Percentiles rank a stretch among this genome's conserved stretches.
Evolutionary conservation across 1,140 invertebrate species (phyloP).

Genomic region (Psix sp.): DNA sequence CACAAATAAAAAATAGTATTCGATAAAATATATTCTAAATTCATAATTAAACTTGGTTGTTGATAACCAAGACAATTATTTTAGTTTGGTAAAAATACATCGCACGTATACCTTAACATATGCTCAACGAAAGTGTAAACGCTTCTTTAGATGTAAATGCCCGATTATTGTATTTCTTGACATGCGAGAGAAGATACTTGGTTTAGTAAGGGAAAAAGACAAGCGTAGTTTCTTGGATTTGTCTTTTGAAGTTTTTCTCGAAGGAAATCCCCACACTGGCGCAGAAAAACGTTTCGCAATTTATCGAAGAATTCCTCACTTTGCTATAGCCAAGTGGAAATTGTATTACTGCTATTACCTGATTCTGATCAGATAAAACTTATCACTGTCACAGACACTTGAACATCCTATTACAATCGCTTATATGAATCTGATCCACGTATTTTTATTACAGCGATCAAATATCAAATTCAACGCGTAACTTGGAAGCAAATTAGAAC

Average conservation of each 20-base stretch:
- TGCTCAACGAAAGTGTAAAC: conserved; percentile 4
- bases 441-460: neutral
- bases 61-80: no score
- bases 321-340: conserved; percentile 33
- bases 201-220: neutral
- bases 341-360: conserved; percentile 46
- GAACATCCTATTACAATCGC: conserved; percentile 31
- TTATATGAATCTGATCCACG: conserved; percentile 31
- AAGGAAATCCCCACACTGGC: conserved; percentile 27
- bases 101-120: conserved; percentile 13
- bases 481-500: conserved; percentile 22
- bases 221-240: conserved; percentile 27
- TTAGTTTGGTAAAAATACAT: no score
- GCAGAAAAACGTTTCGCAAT: conserved; percentile 39
- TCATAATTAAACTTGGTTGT: no score
- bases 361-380: conserved; percentile 49
- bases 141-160: conserved; percentile 30
- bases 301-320: conserved; percentile 47
- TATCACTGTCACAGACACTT: conserved; percentile 42
- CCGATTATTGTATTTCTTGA: conserved; percentile 36
- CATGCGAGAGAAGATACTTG: conserved; percentile 12
- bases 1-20: no score
- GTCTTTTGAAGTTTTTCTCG: conserved; percentile 39
- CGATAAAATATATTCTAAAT: no score
- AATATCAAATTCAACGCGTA: conserved; percentile 17